Evolutionary conservation across 2,797 vertebrate species (phyloP), one percentile per base, ranked within the genome.

Genomic region (Psittacula echo): DNA sequence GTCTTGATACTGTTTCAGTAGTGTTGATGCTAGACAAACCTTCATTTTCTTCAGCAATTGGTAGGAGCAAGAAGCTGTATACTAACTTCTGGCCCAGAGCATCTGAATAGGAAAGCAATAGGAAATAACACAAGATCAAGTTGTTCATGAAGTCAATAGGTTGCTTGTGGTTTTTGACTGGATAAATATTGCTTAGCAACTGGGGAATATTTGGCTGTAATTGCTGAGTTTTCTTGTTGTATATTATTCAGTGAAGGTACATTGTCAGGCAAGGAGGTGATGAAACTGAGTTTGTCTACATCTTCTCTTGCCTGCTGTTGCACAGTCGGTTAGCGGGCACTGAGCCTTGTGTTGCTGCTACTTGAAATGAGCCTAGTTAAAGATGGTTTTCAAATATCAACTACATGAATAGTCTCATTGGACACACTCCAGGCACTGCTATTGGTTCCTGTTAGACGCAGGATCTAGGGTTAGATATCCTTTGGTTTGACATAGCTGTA

Each of bases 171-270:
- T 22, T 73, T 68, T 44, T 41, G 42, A 29, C 9, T 42, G 29
- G 48, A 67, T 53, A n/a, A 2, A 62, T 15, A 26, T 74, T 66
- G 13, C 18, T 37, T n/a, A 30, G 22, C 16, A 66, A 21, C 9
- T 37, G 0, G 0, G 10, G 27, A 26, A 12, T 54, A 64, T 48
- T 29, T 53, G 20, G 13, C 7, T 66, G n/a, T 22, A 39, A 39
- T 14, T 56, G 23, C 39, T 32, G 47, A 29, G 6, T 42, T 19
- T 16, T 62, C 66, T 47, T 44, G 4, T 39, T 53, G 4, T 15
- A 1, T 42, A 13, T 58, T 27, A 26, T 20, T 41, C 16, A 53
- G 0, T 18, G 24, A 45, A 77, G 12, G 19, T 32, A 18, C 5
- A 3, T 13, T 44, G 17, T 58, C 37, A 74, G 61, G 7, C 4